phyloP scores from a whole-genome alignment of 2,888 invertebrate species.

The Lasioglossum leucozonium region DNA sequence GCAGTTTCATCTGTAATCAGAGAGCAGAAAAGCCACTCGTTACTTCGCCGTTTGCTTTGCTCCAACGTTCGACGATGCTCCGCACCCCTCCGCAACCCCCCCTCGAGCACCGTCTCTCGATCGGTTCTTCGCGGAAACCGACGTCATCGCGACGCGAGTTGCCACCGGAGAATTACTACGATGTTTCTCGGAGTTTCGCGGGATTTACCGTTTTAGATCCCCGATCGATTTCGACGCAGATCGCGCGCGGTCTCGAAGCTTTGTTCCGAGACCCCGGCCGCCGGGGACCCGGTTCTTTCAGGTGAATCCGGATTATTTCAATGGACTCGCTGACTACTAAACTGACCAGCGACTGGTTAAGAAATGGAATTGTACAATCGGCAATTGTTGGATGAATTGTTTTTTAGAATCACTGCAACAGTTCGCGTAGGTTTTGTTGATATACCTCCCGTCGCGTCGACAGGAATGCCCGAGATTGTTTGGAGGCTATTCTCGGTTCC shows the following conservation, averaged over 20 bases:
- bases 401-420: neutral
- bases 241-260: neutral
- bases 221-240: no score
- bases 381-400: neutral
- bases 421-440: neutral
- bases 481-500: neutral
- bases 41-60: neutral
- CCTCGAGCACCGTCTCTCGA: neutral
- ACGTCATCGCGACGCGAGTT: neutral
- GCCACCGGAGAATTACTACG: neutral
- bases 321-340: no score
- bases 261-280: neutral
- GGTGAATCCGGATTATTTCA: neutral
- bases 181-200: neutral
- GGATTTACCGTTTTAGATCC: neutral
- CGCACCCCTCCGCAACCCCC: neutral
- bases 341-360: no score
- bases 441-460: neutral
- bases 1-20: conserved; percentile 81
- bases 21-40: neutral
- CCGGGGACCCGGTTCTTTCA: no score
- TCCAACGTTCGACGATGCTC: neutral
- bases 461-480: neutral
- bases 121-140: neutral
- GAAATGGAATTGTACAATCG: neutral